Base-by-base conservation (phyloP, 2,797 vertebrate species). In the Muscicapa comitata region DNA sequence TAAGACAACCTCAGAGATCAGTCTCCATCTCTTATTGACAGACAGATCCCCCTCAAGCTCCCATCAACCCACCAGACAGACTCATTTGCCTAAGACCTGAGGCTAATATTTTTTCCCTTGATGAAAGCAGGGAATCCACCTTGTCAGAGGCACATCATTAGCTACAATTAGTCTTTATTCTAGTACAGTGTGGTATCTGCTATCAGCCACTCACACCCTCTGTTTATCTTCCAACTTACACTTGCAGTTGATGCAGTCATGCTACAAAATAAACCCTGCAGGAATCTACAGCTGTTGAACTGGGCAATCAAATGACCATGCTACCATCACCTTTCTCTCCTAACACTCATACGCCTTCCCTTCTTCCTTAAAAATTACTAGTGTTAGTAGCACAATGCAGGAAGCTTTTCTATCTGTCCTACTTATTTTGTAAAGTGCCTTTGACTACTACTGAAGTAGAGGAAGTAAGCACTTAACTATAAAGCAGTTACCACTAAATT, bases 321-420 rank as follows among this genome's bases (percentile, higher is more conserved):
- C 9, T 15, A 40, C 1, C 2, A 47, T 11, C 10, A 8, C 19
- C 10, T n/a, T 66, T 51, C 48, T 12, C 37, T 43, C 3, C 0
- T 25, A 68, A 86, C 0, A 0, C 25, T 81, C 20, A 0, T 17
- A 77, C 88, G 14, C 29, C n/a, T 55, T 21, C 29, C 21, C 67
- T 73, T 38, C 59, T 53, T 40, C 6, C 40, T 83, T 81, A 77
- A 88, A 77, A 88, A 79, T n/a, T 11, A 35, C 6, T 17, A 43
- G 50, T 45, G 8, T n/a, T 67, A 85, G 38, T 21, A 78, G 72
- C 13, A 78, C 6, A 37, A 31, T 3, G 25, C 23, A 82, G 47
- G 33, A 76, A 23, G 55, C 15, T 88, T 58, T 83, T 35, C 31
- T 2, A 9, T 58, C 20, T 65, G 28, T 61, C 35, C 54, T 31